These are phyloP conservation scores for Siphonodentalium dalli DNA, from an alignment of 2,888 invertebrate species.

Conservation along the genomic window DNA sequence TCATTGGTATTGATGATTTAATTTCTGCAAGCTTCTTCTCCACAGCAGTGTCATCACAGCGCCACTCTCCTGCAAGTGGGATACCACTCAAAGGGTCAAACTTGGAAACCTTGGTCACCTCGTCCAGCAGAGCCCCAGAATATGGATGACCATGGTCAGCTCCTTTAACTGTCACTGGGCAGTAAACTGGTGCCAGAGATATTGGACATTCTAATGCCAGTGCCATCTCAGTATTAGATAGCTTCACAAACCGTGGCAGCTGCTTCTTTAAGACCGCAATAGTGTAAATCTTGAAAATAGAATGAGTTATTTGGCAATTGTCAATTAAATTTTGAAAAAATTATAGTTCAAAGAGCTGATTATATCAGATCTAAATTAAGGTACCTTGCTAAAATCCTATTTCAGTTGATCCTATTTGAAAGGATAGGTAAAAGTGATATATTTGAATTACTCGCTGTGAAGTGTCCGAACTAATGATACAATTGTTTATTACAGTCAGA, in stretches of 20 bases:
- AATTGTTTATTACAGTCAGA: no score
- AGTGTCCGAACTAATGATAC: no score
- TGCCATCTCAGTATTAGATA: constrained; percentile 44
- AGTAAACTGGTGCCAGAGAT: constrained; percentile 56
- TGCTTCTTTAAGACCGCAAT: constrained; percentile 49
- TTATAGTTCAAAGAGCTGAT: no score
- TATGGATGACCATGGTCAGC: constrained; percentile 59
- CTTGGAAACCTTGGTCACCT: constrained; percentile 57
- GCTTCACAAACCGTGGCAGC: constrained; percentile 54
- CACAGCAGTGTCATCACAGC: constrained; percentile 48
- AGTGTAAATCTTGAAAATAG: constrained; percentile 48
- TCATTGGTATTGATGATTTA: constrained; percentile 47
- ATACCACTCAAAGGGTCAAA: constrained; percentile 55
- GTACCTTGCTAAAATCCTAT: no score
- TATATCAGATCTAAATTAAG: no score
- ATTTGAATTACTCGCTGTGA: no score
- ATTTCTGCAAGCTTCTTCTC: constrained; percentile 52
- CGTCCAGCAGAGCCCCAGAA: constrained; percentile 56
- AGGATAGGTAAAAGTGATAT: no score
- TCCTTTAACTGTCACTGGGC: constrained; percentile 55
- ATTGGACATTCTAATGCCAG: constrained; percentile 58
- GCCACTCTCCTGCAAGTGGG: constrained; percentile 51
- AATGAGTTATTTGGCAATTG: no score
- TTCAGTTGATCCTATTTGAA: no score
- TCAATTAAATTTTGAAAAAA: no score